Base-by-base conservation (phyloP, 2,888 invertebrate species). In the Eupithecia vulgata region DNA sequence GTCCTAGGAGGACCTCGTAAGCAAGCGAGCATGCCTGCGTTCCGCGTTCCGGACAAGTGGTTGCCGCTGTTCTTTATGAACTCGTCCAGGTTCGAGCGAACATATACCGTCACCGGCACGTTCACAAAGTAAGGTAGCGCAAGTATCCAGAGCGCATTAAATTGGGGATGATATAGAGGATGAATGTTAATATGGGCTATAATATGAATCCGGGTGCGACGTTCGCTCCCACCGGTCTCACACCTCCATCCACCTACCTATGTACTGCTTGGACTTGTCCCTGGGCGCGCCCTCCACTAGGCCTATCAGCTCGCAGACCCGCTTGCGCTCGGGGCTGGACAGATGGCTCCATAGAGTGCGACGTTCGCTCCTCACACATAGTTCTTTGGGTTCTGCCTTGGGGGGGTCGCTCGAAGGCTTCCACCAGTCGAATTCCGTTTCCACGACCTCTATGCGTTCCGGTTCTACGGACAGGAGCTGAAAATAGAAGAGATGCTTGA, bases 241-340 rank as follows among this genome's bases (percentile, higher is more conserved):
- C 59, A 15, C 15, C 59, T 59, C 59, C 48, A 62, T 10, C 34
- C 21, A 76, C 87, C 87, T 64, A 95, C 96, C 96, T 80, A 96
- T 96, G 80, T 95, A 95, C 81, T 95, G 95, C 72, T 95, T 95
- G 0, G 93, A 91, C 71, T 90, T 91, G 76, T 92, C 93, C 70
- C 82, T 83, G 0, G 95, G 91, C 62, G 93, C 95, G 6, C 95
- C 95, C 77, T 96, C 95, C 10, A 92, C 95, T 77, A 95, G 96
- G 0, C 96, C 96, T 40, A 96, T 95, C n/a, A 95, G 94, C 80
- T 95, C 95, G 80, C 95, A 96, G 30, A 96, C 93, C 71, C 92
- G 94, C 81, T 94, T 92, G 85, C 94, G 96, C 81, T 96, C 96
- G 34, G 96, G 95, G 74, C 95, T 95, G 0, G 95, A 95, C 52